Base-by-base conservation (phyloP, 2,113 vertebrate genomes). In the Bucco capensis region DNA sequence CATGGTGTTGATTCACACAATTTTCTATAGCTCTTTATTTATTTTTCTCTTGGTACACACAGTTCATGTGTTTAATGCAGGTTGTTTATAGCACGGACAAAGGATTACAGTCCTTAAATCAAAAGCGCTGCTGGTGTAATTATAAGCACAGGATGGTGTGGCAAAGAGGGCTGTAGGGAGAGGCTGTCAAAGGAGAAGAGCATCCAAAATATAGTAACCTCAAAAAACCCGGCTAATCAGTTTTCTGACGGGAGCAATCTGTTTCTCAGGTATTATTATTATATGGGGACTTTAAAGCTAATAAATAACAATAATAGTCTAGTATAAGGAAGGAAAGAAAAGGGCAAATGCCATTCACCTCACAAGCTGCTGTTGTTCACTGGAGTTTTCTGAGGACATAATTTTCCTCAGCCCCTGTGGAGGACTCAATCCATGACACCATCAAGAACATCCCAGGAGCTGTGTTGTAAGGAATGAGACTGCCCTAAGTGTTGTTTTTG, bases 101-200 rank as follows among this genome's bases (percentile, higher is more conserved):
- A 95, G 84, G 94, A 97, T 96, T 92, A 73, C 90, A 96, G 96
- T 97, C 95, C 93, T 85, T 97, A 97, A 97, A 96, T 97, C 96
- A 97, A 91, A 94, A 92, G 83, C 54, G 38, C 69, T 17, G 35
- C 72, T 88, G 89, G 91, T 95, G 95, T 96, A 96, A 97, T 97
- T 96, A 96, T 97, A 93, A 94, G 92, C 19, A 19, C 53, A 51
- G 90, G 88, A 87, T 95, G 77, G 56, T 78, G 74, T 89, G 84
- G 80, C 89, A 89, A 95, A 95, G 91, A 93, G 95, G 93, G 89
- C 95, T 96, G 69, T 76, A 76, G 95, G 96, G 95, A 97, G 92
- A 96, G 83, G 78, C 89, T 96, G 96, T 97, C 93, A 95, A 47
- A 96, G 64, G 82, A 90, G 89, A 91, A 92, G 54, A 95, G 85